phyloP scores from a whole-genome alignment of 1,140 invertebrate genomes.

The Pomacea maculata region DNA sequence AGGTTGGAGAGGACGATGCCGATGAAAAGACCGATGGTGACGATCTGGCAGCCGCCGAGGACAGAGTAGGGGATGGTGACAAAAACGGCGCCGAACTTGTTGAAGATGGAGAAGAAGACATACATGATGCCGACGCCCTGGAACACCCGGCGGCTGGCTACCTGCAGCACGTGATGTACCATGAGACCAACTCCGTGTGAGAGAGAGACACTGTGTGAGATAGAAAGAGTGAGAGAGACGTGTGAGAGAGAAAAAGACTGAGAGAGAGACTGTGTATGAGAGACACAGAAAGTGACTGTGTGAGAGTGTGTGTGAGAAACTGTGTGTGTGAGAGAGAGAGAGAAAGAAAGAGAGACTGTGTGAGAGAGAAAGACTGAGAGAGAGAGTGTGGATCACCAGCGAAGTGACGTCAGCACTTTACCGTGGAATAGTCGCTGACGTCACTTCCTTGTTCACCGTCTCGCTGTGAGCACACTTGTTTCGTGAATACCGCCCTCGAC shows the following conservation, averaged over 20 bases:
- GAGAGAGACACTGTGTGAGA: too few relatives aligned
- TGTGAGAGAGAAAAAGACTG: too few relatives aligned
- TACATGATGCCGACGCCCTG: slow-evolving; percentile 82
- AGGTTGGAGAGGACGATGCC: slow-evolving; percentile 75
- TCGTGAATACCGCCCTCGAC: too few relatives aligned
- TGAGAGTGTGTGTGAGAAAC: too few relatives aligned
- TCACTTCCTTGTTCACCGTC: neutral
- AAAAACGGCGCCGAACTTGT: slow-evolving; percentile 80
- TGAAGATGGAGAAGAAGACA: slow-evolving; percentile 79
- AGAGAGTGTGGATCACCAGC: neutral
- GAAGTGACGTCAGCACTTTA: neutral
- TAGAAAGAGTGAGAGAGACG: too few relatives aligned
- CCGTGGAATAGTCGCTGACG: neutral
- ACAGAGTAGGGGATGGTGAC: slow-evolving; percentile 89
- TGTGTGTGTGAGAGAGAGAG: too few relatives aligned
- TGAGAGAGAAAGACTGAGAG: neutral
- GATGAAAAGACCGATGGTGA: slow-evolving; percentile 78
- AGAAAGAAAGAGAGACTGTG: too few relatives aligned
- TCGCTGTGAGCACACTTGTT: too few relatives aligned
- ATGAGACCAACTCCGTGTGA: too few relatives aligned
- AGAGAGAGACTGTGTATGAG: too few relatives aligned
- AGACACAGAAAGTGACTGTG: too few relatives aligned
- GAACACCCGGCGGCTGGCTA: slow-evolving; percentile 86
- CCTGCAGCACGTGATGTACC: slow-evolving; percentile 65
- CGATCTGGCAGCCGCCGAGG: slow-evolving; percentile 86